phyloP scores from a whole-genome alignment of 2,888 invertebrate species.

The Eristalinus sepulchralis region DNA sequence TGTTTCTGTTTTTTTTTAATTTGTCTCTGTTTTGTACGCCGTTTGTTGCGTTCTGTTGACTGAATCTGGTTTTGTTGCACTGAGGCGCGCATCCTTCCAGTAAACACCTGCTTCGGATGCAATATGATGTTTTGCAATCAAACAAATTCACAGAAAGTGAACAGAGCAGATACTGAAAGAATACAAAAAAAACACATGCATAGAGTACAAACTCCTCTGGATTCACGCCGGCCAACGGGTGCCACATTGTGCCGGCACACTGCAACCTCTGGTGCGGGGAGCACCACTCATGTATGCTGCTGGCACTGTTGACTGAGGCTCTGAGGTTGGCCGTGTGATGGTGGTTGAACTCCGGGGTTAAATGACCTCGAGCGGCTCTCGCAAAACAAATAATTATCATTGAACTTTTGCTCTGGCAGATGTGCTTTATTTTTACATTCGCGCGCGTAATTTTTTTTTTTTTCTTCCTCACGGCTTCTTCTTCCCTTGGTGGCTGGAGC shows the following conservation, averaged over 20 bases:
- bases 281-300: neutral
- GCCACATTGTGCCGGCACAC: neutral
- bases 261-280: neutral
- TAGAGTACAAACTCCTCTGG: neutral
- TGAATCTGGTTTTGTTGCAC: neutral
- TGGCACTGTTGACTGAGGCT: neutral
- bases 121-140: constrained; percentile 65
- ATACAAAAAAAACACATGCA: neutral
- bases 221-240: neutral
- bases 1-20: neutral
- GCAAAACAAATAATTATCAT: constrained; percentile 71
- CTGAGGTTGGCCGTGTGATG: constrained; percentile 25
- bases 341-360: constrained; percentile 70
- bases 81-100: constrained; percentile 52
- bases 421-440: constrained; percentile 16
- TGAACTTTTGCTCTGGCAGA: constrained; percentile 67
- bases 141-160: constrained; percentile 43
- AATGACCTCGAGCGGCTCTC: constrained; percentile 68
- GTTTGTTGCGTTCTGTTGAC: constrained; percentile 19
- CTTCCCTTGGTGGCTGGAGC: neutral
- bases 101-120: constrained; percentile 70
- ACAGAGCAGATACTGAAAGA: constrained; percentile 12
- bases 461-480: neutral
- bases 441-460: neutral
- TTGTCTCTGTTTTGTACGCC: neutral